phyloP scores from a whole-genome alignment of 2,797 vertebrate species.

The Phataginus tricuspis region DNA sequence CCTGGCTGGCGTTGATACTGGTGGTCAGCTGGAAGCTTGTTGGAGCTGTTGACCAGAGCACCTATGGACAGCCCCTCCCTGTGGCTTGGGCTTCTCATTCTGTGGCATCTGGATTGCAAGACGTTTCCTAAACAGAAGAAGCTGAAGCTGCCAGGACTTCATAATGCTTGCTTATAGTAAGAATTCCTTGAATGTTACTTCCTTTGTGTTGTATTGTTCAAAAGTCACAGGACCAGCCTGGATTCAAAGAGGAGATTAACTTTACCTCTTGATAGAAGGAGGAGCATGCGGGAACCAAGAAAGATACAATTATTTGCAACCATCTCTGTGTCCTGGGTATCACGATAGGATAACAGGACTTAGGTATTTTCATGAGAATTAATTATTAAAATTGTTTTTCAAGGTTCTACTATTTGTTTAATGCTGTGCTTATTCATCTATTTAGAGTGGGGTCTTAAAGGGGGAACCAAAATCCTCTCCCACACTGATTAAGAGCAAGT shows the following conservation, averaged over 20 bases:
- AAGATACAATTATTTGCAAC: not conserved
- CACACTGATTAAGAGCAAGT: not conserved
- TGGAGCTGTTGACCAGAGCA: not conserved
- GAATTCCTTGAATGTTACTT: not conserved
- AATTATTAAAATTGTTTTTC: conserved; percentile 10
- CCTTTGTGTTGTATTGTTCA: not conserved
- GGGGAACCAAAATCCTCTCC: not conserved
- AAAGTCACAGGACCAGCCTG: not conserved
- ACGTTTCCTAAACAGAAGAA: not conserved
- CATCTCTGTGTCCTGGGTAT: not conserved
- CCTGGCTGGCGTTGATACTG: not conserved
- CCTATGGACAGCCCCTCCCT: not conserved
- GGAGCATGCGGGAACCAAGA: not conserved
- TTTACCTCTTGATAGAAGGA: not conserved
- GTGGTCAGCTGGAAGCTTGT: not conserved
- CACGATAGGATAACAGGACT: not conserved
- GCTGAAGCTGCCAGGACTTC: not conserved
- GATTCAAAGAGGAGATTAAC: not conserved
- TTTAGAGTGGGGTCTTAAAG: not conserved
- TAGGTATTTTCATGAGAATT: not conserved
- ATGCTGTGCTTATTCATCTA: not conserved
- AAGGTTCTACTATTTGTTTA: not conserved
- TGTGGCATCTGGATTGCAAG: not conserved
- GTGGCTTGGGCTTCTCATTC: not conserved
- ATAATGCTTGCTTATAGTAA: not conserved